Percentiles rank a stretch among this genome's conserved stretches.
These are phyloP conservation scores for Anastrepha obliqua DNA, from an alignment of 1,140 invertebrate species.

Conservation along the genomic window DNA sequence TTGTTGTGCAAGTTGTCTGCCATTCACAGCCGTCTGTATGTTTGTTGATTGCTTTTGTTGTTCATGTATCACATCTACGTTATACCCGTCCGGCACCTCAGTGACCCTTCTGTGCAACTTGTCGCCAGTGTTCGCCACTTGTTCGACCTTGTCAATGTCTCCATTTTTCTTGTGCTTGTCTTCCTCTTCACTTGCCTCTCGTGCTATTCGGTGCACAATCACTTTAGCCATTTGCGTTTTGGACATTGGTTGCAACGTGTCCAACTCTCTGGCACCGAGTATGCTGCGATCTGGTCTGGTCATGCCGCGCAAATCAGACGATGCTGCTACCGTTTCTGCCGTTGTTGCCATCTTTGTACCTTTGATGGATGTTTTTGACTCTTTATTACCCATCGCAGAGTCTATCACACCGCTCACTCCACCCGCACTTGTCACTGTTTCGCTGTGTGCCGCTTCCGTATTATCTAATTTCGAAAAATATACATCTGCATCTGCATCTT, in stretches of 20 bases:
- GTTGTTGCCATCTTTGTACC: not conserved
- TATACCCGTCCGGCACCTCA: not conserved
- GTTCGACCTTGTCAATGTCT: conserved; percentile 17
- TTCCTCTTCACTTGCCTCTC: conserved; percentile 49
- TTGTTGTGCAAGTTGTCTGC: not conserved
- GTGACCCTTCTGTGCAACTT: not conserved
- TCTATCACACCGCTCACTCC: not conserved
- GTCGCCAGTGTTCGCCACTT: not conserved
- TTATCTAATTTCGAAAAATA: conserved; percentile 12
- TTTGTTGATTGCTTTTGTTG: too few species aligned
- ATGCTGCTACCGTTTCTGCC: not conserved
- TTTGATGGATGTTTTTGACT: conserved; percentile 1
- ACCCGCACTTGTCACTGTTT: not conserved
- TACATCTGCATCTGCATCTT: conserved; percentile 24
- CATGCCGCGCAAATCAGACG: not conserved
- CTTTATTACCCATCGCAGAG: conserved; percentile 44
- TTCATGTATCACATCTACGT: not conserved
- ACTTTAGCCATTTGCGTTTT: conserved; percentile 65
- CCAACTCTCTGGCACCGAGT: conserved; percentile 30
- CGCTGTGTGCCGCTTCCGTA: not conserved
- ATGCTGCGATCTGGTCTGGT: conserved; percentile 30
- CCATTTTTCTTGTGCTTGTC: conserved; percentile 11
- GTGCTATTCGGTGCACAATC: conserved; percentile 68
- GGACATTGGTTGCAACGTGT: not conserved
- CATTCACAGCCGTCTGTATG: not conserved